These are phyloP conservation scores for Myotis yumanensis DNA, from an alignment of 2,113 vertebrate species.

Conservation along the genomic window DNA sequence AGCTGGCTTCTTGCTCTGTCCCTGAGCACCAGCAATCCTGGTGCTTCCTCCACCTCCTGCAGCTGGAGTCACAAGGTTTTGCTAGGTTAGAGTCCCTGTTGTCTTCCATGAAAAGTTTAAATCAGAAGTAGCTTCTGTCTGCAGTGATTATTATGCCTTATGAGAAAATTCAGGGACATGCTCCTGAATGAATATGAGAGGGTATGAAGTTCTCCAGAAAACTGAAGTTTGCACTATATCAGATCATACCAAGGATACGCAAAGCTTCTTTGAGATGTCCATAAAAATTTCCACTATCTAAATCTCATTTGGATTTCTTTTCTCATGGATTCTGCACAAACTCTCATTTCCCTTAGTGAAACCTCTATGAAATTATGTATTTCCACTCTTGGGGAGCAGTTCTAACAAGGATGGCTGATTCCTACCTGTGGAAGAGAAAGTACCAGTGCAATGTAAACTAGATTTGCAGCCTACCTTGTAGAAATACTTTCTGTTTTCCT, in stretches of 20 bases:
- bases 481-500: not conserved
- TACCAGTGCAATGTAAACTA: not conserved
- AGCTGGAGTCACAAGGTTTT: not conserved
- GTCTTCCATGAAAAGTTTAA: not conserved
- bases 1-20: not conserved
- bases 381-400: not conserved
- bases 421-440: not conserved
- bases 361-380: not conserved
- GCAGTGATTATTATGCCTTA: not conserved
- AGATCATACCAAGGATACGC: not conserved
- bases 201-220: not conserved
- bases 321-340: not conserved
- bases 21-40: not conserved
- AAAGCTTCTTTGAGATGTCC: not conserved
- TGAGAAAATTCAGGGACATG: not conserved
- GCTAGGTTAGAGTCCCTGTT: not conserved
- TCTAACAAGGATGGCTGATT: not conserved
- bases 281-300: not conserved
- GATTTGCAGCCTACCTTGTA: not conserved
- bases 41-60: not conserved
- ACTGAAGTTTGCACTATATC: not conserved
- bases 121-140: not conserved
- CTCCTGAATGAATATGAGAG: not conserved
- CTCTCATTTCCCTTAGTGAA: not conserved
- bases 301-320: slow-evolving; percentile 11